Conservation (phyloP, 1,140 invertebrate species). For the Macrostomum lignano region DNA sequence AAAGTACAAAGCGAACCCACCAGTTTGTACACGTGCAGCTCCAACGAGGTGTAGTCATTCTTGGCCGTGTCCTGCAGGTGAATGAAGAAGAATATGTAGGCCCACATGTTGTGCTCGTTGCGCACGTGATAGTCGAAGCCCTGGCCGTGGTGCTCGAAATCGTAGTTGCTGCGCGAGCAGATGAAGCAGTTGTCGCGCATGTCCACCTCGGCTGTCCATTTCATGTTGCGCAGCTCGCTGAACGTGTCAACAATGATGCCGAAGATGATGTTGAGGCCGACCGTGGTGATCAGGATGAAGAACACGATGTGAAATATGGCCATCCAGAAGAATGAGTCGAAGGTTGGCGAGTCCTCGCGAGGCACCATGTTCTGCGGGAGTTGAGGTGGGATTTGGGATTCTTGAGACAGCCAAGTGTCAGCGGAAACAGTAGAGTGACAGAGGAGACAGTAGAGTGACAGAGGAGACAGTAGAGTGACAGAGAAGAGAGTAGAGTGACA, state of each 20-base stretch:
- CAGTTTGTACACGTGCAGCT: conserved; percentile 18
- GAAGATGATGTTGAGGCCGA: conserved; percentile 6
- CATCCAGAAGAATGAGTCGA: background rate
- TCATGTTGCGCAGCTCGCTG: conserved; percentile 19
- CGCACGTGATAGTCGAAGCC: conserved; percentile 24
- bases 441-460: too few relatives aligned
- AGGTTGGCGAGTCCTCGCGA: too few relatives aligned
- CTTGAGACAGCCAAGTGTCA: too few relatives aligned
- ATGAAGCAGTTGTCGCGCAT: conserved; percentile 23
- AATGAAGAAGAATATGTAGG: conserved; percentile 26
- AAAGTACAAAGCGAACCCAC: conserved; percentile 8
- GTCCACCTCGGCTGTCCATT: conserved; percentile 23
- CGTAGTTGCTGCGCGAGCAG: conserved; percentile 20
- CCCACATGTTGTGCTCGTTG: conserved; percentile 26
- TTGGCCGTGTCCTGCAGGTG: conserved; percentile 21
- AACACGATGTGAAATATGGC: conserved; percentile 2
- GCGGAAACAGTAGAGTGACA: too few relatives aligned
- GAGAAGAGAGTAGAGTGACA: too few relatives aligned
- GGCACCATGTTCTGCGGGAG: too few relatives aligned
- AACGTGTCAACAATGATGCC: conserved; percentile 16
- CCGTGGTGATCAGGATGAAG: conserved; percentile 5
- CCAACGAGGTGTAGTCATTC: conserved; percentile 23
- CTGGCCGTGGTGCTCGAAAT: conserved; percentile 19
- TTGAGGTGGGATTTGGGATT: too few relatives aligned
- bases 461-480: too few relatives aligned